Percentiles rank a stretch among this genome's conserved stretches.
Evolutionary conservation across 2,888 invertebrate species (phyloP).

Genomic region (Portevinia maculata): DNA sequence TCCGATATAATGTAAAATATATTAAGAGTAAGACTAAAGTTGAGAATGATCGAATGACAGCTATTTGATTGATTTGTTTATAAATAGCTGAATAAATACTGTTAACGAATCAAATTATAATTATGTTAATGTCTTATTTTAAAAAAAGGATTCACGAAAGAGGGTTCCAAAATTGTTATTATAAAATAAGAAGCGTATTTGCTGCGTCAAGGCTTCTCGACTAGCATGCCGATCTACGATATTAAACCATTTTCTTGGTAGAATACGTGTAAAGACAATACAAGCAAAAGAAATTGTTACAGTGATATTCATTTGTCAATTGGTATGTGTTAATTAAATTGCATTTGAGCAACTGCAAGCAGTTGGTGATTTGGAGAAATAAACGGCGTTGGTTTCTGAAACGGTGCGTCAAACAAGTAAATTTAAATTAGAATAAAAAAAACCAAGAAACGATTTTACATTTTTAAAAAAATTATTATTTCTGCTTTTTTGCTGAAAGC

Average conservation of each 20-base stretch:
- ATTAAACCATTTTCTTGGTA: conserved; percentile 47
- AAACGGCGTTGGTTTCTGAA: conserved; percentile 52
- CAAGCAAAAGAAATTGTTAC: conserved; percentile 43
- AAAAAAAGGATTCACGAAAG: conserved; percentile 23
- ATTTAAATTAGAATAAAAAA: conserved; percentile 47
- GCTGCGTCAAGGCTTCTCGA: conserved; percentile 31
- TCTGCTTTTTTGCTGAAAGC: conserved; percentile 3
- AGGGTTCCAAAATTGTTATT: conserved; percentile 51
- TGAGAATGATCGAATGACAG: conserved; percentile 58
- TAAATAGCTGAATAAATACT: conserved; percentile 56
- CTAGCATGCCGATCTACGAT: conserved; percentile 21
- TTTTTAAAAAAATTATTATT: conserved; percentile 23
- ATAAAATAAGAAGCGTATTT: conserved; percentile 47
- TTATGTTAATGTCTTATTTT: conserved; percentile 65
- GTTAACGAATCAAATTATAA: conserved; percentile 65
- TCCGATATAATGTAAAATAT: conserved; percentile 50
- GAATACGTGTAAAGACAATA: conserved; percentile 48
- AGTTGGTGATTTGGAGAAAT: conserved; percentile 20
- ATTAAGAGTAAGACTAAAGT: conserved; percentile 42
- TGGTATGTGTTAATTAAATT: conserved; percentile 56
- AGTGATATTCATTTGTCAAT: conserved; percentile 73
- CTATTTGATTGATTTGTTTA: conserved; percentile 60
- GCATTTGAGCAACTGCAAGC: conserved; percentile 45
- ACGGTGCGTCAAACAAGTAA: conserved; percentile 44
- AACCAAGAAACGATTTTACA: conserved; percentile 27